phyloP scores from a whole-genome alignment of 1,140 invertebrate genomes.

The Pentalonia nigronervosa region DNA sequence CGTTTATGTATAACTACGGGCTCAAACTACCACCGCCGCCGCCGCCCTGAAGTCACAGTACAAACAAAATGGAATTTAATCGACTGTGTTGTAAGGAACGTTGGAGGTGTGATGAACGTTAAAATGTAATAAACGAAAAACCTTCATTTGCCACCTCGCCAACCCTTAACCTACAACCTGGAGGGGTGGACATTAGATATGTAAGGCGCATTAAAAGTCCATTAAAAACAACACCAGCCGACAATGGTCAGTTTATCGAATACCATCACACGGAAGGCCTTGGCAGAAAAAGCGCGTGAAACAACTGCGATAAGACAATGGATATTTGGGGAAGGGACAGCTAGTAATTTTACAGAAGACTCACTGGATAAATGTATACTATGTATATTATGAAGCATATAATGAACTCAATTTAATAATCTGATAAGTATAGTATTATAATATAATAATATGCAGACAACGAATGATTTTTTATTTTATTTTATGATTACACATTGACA shows the following conservation, averaged over 20 bases:
- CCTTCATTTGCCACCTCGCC: background rate
- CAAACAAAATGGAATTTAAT: conserved; percentile 51
- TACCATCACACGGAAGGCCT: background rate
- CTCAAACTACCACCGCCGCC: too few species aligned
- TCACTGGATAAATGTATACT: too few species aligned
- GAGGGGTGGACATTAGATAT: background rate
- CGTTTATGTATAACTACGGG: background rate
- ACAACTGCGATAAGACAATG: too few species aligned
- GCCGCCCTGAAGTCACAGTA: background rate
- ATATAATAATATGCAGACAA: too few species aligned
- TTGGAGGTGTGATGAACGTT: conserved; percentile 19
- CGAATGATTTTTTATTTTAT: too few species aligned
- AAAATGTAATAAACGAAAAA: conserved; percentile 36
- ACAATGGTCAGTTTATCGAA: background rate
- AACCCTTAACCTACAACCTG: background rate
- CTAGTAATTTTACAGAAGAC: too few species aligned
- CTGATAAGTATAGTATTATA: too few species aligned
- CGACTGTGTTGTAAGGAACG: background rate
- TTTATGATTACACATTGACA: too few species aligned
- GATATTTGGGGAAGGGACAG: too few species aligned
- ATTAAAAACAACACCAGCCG: background rate
- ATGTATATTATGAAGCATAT: too few species aligned
- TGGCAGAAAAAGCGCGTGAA: background rate
- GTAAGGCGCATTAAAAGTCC: background rate
- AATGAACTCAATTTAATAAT: too few species aligned